A percentile compares a stretch with the other conserved stretches of the same genome.
Conservation (phyloP, 2,113 vertebrate genomes). For the Rutilus rutilus region DNA sequence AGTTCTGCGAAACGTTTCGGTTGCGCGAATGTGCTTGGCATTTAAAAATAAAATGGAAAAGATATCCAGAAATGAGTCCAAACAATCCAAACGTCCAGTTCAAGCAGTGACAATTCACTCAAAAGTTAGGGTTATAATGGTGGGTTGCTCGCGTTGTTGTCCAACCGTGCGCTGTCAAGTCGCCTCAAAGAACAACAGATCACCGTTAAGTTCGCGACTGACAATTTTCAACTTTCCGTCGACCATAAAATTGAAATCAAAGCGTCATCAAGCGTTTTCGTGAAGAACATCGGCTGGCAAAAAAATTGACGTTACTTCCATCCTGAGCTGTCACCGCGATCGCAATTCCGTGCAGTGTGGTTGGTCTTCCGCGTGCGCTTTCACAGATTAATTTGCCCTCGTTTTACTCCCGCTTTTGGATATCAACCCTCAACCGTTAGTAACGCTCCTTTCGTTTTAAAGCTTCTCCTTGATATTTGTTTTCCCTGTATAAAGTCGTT, state of each 20-base stretch:
- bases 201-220: slow-evolving; percentile 5
- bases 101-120: slow-evolving; percentile 2
- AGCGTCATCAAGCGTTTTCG: neutral
- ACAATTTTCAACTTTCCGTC: slow-evolving; percentile 2
- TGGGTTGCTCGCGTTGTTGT: neutral
- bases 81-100: neutral
- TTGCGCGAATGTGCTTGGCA: neutral
- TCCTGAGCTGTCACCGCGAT: slow-evolving; percentile 42
- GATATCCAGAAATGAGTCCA: slow-evolving; percentile 34
- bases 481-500: slow-evolving; percentile 56
- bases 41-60: slow-evolving; percentile 5
- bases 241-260: neutral
- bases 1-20: neutral
- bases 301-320: slow-evolving; percentile 42
- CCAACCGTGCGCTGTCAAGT: slow-evolving; percentile 26
- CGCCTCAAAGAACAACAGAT: slow-evolving; percentile 30
- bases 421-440: neutral
- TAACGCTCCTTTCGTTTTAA: neutral
- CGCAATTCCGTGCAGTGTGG: slow-evolving; percentile 35
- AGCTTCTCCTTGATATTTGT: slow-evolving; percentile 36
- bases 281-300: slow-evolving; percentile 3
- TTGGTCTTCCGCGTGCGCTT: slow-evolving; percentile 50
- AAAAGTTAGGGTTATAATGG: slow-evolving; percentile 12
- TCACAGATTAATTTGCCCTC: slow-evolving; percentile 3
- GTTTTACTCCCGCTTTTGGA: slow-evolving; percentile 28